Percentiles rank a stretch among this genome's conserved stretches.
Conservation (phyloP, 1,140 invertebrate species). For the Dendroctonus ponderosae region DNA sequence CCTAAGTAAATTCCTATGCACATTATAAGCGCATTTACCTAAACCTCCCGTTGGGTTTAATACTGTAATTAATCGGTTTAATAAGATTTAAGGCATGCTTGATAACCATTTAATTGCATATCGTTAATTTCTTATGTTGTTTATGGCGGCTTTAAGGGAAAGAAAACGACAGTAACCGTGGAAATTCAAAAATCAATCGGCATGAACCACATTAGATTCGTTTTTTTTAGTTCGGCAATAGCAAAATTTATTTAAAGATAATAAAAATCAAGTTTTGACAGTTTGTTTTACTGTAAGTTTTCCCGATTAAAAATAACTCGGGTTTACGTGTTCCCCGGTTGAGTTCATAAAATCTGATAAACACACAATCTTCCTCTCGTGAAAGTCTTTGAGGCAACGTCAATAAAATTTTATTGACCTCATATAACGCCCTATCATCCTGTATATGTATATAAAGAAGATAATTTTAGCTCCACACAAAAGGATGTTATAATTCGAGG, state of each 20-base stretch:
- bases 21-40: no score
- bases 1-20: no score
- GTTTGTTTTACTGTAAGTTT: conserved; percentile 26
- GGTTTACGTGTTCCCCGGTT: conserved; percentile 16
- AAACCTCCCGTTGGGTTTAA: no score
- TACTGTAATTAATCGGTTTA: no score
- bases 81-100: no score
- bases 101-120: no score
- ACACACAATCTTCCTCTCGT: conserved; percentile 26
- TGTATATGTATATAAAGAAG: conserved; percentile 21
- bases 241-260: conserved; percentile 6
- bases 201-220: no score
- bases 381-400: conserved; percentile 21
- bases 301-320: conserved; percentile 29
- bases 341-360: conserved; percentile 35
- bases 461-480: conserved; percentile 17
- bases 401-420: conserved; percentile 32
- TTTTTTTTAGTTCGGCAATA: no score
- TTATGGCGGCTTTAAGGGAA: no score
- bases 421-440: conserved; percentile 14
- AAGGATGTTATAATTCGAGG: neutral
- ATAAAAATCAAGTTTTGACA: conserved; percentile 13
- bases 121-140: no score
- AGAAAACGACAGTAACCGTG: no score
- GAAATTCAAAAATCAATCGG: no score